Conservation (phyloP, 1,140 invertebrate species). For the Platyscapa corneri region DNA sequence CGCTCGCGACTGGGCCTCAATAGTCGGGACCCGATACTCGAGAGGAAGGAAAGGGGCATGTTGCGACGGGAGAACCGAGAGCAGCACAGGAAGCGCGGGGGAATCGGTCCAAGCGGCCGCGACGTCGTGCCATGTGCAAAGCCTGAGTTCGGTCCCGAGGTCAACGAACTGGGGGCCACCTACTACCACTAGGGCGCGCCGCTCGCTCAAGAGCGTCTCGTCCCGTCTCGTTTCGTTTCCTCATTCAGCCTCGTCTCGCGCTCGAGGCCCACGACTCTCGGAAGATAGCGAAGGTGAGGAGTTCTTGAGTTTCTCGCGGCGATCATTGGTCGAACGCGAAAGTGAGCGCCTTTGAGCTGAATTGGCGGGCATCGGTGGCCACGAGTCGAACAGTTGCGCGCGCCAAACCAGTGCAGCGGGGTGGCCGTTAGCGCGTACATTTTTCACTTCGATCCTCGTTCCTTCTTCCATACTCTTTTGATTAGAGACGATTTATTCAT, state of each 20-base stretch:
- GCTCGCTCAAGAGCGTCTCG: conserved; percentile 5
- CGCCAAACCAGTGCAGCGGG: too few species aligned
- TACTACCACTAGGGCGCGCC: background rate
- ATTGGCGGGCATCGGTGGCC: too few species aligned
- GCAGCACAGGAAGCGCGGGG: background rate
- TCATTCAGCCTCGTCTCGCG: conserved; percentile 58
- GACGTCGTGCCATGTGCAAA: background rate
- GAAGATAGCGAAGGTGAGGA: conserved; percentile 20
- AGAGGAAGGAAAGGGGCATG: background rate
- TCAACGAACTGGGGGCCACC: conserved; percentile 57
- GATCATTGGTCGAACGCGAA: too few species aligned
- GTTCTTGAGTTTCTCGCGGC: too few species aligned
- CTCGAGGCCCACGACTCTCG: background rate
- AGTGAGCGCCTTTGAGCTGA: too few species aligned
- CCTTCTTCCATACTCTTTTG: background rate
- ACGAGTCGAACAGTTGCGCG: too few species aligned
- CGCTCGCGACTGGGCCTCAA: too few species aligned
- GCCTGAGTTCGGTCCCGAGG: conserved; percentile 50
- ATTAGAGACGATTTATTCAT: background rate
- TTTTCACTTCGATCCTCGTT: background rate
- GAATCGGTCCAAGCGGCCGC: conserved; percentile 32
- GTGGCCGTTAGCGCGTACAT: background rate
- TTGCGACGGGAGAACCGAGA: background rate
- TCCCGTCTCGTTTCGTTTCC: conserved; percentile 55
- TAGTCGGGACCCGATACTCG: too few species aligned